Evolutionary conservation across 2,113 vertebrate genomes (phyloP).

Genomic region (Indri indri): DNA sequence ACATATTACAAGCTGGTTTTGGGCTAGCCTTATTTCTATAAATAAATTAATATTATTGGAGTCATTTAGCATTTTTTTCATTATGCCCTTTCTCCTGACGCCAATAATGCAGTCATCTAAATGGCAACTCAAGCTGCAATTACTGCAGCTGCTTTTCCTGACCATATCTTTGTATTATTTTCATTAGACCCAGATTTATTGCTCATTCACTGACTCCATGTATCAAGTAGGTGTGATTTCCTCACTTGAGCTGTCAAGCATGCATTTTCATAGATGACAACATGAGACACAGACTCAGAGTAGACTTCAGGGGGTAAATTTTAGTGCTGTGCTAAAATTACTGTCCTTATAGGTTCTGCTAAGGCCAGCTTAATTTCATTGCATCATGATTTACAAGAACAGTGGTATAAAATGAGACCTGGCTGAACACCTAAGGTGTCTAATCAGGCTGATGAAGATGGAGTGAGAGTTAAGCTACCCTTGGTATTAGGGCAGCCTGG

Average conservation of each 20-base stretch:
- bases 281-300: not conserved
- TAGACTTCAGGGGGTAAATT: not conserved
- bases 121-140: not conserved
- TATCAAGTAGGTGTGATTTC: not conserved
- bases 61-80: not conserved
- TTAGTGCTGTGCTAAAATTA: conserved; percentile 28
- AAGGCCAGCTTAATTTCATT: conserved; percentile 53
- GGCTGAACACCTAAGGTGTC: conserved; percentile 39
- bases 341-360: conserved; percentile 22
- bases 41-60: not conserved
- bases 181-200: not conserved
- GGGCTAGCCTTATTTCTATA: not conserved
- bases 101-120: not conserved
- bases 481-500: not conserved
- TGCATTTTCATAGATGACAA: not conserved
- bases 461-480: not conserved
- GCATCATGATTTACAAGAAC: not conserved
- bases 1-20: not conserved
- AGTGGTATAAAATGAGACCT: conserved; percentile 29
- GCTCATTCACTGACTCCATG: not conserved
- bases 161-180: not conserved
- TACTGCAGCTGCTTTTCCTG: not conserved
- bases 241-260: not conserved
- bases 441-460: not conserved
- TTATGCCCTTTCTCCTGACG: not conserved